Conservation (phyloP, 2,113 vertebrate species). For the Gallinago paraguaiae region DNA sequence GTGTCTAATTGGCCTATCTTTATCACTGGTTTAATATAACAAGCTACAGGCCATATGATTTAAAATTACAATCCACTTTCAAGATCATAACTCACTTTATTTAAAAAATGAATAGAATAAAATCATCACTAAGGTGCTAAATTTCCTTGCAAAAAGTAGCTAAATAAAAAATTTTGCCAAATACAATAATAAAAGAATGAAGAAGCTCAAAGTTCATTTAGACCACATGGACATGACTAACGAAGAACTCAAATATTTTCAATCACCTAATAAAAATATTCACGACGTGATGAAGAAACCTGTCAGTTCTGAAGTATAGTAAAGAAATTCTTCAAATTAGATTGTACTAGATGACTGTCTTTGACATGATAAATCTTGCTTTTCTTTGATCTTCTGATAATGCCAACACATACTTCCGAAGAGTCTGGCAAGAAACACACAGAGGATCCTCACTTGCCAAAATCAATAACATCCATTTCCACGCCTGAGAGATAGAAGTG, state of each 20-base stretch:
- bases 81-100: background rate
- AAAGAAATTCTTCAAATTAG: conserved; percentile 19
- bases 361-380: conserved; percentile 29
- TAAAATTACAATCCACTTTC: conserved; percentile 15
- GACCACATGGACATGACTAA: background rate
- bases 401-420: conserved; percentile 2
- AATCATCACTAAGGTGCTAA: background rate
- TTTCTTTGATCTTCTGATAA: conserved; percentile 30
- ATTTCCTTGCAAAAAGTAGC: background rate
- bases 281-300: background rate
- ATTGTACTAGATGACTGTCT: background rate
- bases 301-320: background rate
- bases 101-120: background rate
- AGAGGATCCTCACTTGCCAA: conserved; percentile 7
- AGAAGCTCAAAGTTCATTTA: background rate
- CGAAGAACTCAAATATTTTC: background rate
- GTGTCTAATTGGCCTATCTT: background rate
- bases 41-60: background rate
- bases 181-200: background rate
- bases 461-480: conserved; percentile 13
- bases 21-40: background rate
- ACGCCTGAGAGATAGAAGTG: background rate
- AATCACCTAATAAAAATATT: conserved; percentile 3
- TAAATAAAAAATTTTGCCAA: background rate
- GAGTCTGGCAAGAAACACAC: background rate